A percentile compares a stretch with the other conserved stretches of the same genome.
These are phyloP conservation scores for Xestoiulus laeticollis DNA, from an alignment of 2,888 invertebrate genomes.

Conservation along the genomic window DNA sequence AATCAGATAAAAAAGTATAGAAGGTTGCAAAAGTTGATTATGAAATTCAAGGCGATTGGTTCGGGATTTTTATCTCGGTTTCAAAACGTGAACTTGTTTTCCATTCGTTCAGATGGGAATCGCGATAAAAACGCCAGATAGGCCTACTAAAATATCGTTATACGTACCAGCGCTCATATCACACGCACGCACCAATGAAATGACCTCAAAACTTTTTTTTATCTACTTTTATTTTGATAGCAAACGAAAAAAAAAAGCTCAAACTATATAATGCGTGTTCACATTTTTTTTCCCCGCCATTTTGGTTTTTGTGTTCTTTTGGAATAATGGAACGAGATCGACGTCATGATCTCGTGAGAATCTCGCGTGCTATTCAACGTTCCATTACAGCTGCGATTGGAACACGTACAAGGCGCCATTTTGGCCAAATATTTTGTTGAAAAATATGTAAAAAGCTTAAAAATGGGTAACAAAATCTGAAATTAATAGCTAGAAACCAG, in stretches of 20 bases:
- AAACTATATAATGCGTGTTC: no score
- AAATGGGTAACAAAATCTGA: no score
- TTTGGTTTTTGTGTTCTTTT: no score
- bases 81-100: slow-evolving; percentile 53
- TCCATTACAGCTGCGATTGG: no score
- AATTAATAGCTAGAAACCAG: no score
- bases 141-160: neutral
- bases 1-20: slow-evolving; percentile 51
- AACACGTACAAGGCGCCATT: no score
- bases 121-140: slow-evolving; percentile 36
- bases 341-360: no score
- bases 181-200: slow-evolving; percentile 35
- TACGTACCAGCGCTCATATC: neutral
- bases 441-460: no score
- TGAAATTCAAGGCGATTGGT: slow-evolving; percentile 50
- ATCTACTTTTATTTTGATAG: neutral
- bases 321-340: no score
- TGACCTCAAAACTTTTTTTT: slow-evolving; percentile 16
- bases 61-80: slow-evolving; percentile 32
- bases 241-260: neutral
- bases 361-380: no score
- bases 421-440: no score
- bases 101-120: slow-evolving; percentile 46
- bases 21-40: slow-evolving; percentile 49
- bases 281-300: no score